Evolutionary conservation across 2,888 invertebrate genomes (phyloP).

Genomic region (Euplagia quadripunctaria): DNA sequence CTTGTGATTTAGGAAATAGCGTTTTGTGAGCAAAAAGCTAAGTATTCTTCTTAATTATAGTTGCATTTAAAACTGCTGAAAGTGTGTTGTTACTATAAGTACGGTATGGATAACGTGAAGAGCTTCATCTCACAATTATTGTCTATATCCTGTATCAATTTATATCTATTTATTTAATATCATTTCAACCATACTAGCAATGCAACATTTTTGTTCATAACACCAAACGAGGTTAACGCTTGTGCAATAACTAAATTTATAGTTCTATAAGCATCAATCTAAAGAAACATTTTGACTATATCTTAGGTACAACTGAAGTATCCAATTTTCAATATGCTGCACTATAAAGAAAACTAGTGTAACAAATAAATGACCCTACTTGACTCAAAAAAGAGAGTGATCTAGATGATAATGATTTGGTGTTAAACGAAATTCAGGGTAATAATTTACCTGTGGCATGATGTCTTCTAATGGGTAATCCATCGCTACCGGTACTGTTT

Average conservation of each 20-base stretch:
- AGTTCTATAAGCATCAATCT: not conserved
- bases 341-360: not conserved
- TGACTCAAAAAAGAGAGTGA: conserved; percentile 21
- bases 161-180: not conserved
- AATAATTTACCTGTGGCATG: conserved; percentile 82
- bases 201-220: not conserved
- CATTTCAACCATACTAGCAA: not conserved
- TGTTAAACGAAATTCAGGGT: conserved; percentile 6
- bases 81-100: conserved; percentile 11
- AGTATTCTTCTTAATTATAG: not conserved
- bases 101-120: not conserved
- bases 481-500: conserved; percentile 87
- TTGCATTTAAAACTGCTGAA: not conserved
- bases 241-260: not conserved
- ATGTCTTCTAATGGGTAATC: conserved; percentile 87
- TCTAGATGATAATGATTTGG: conserved; percentile 10
- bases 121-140: not conserved
- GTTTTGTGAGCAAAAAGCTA: conserved; percentile 11
- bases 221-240: not conserved
- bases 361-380: not conserved
- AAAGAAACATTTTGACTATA: not conserved
- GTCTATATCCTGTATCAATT: not conserved
- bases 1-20: conserved; percentile 17
- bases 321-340: not conserved
- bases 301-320: not conserved